Evolutionary conservation across 2,888 invertebrate species (phyloP).

Genomic region (Cancer borealis): DNA sequence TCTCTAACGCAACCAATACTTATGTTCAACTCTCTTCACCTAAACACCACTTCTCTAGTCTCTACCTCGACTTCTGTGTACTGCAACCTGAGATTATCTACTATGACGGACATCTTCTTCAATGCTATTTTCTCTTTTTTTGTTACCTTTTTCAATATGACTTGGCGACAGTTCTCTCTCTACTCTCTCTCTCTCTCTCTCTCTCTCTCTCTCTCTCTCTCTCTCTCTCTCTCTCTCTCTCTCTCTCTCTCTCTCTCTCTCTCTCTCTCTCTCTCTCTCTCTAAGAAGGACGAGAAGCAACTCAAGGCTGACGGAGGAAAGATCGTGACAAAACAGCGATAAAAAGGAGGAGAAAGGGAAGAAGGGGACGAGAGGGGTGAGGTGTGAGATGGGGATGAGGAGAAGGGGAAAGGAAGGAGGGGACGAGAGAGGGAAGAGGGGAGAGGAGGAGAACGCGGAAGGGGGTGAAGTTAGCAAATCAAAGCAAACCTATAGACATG

Average conservation of each 20-base stretch:
- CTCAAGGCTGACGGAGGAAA: background rate
- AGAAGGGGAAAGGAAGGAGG: background rate
- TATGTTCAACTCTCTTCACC: background rate
- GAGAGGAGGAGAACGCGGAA: background rate
- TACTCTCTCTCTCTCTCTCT: constrained; percentile 43
- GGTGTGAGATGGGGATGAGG: background rate
- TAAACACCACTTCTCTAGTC: background rate
- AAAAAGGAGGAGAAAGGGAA: constrained; percentile 4
- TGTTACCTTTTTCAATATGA: background rate
- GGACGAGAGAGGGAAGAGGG: background rate
- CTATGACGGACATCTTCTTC: background rate
- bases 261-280: constrained; percentile 32
- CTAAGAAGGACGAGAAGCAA: too few relatives aligned
- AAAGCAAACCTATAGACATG: background rate
- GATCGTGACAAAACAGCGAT: constrained; percentile 1
- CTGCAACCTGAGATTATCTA: background rate
- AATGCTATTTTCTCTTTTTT: background rate
- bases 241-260: constrained; percentile 22
- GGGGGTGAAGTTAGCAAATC: background rate
- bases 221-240: constrained; percentile 18
- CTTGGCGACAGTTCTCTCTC: background rate
- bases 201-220: constrained; percentile 43
- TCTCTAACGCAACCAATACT: background rate
- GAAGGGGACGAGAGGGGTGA: background rate
- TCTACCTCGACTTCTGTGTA: background rate